Conservation (phyloP, 1,140 invertebrate species). For the Phortica variegata region DNA sequence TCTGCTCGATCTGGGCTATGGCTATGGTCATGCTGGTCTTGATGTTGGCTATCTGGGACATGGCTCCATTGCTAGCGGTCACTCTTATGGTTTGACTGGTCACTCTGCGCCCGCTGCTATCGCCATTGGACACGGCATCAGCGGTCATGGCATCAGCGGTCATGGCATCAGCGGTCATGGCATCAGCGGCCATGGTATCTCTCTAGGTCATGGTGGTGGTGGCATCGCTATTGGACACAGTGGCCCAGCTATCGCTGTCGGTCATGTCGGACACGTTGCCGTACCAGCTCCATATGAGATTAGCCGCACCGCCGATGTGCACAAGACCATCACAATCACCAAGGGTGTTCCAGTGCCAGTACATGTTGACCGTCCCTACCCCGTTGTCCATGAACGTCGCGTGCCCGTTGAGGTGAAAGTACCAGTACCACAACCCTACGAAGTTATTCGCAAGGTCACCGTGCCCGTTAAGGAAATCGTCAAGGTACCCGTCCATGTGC, state of each 20-base stretch:
- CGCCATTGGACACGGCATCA: constrained; percentile 32
- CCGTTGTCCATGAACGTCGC: constrained; percentile 65
- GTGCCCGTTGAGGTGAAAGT: constrained; percentile 67
- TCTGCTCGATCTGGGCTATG: constrained; percentile 63
- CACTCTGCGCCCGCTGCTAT: constrained; percentile 13
- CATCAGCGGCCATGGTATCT: constrained; percentile 25
- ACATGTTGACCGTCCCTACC: constrained; percentile 65
- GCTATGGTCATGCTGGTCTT: constrained; percentile 63
- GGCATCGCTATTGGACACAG: constrained; percentile 17
- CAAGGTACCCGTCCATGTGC: constrained; percentile 68
- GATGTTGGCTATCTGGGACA: constrained; percentile 67
- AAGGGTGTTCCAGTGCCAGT: constrained; percentile 69
- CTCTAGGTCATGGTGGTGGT: constrained; percentile 22
- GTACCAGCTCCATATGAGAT: constrained; percentile 50
- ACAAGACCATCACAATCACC: constrained; percentile 71
- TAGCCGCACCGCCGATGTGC: constrained; percentile 63
- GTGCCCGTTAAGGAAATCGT: constrained; percentile 69
- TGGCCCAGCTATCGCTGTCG: constrained; percentile 31
- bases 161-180: constrained; percentile 8
- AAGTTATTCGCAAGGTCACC: constrained; percentile 68
- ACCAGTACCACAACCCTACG: constrained; percentile 65
- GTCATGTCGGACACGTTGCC: constrained; percentile 17
- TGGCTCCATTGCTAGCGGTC: constrained; percentile 62
- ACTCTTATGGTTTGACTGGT: constrained; percentile 34
- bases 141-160: constrained; percentile 11